phyloP scores from a whole-genome alignment of 2,888 invertebrate species.

The Herminia tarsipennalis region DNA sequence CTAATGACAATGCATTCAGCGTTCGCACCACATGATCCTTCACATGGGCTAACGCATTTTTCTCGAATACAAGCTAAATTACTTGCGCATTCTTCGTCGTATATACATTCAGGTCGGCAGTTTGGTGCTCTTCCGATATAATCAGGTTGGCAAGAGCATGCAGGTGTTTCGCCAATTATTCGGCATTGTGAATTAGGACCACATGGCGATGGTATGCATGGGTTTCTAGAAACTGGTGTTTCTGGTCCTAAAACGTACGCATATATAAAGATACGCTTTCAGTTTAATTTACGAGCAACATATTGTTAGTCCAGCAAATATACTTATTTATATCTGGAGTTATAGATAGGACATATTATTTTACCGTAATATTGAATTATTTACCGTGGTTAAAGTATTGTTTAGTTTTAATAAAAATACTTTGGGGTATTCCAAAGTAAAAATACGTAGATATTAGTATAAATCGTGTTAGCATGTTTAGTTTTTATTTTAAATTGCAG shows the following conservation, averaged over 20 bases:
- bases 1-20: conserved; percentile 92
- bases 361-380: no score
- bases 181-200: conserved; percentile 94
- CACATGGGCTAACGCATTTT: conserved; percentile 93
- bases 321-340: no score
- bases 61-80: conserved; percentile 93
- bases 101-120: conserved; percentile 94
- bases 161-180: conserved; percentile 90
- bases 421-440: no score
- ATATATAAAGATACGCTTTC: neutral
- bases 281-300: neutral
- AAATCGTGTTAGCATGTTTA: no score
- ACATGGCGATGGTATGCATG: conserved; percentile 93
- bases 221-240: conserved; percentile 87
- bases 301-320: conserved; percentile 1
- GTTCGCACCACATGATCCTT: conserved; percentile 92
- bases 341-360: neutral
- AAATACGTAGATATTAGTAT: no score
- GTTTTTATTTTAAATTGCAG: no score
- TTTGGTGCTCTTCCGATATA: conserved; percentile 94
- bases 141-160: conserved; percentile 92
- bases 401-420: no score
- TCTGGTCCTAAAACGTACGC: conserved; percentile 78
- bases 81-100: conserved; percentile 93
- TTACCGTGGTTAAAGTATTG: no score